Conservation (phyloP, 2,888 invertebrate genomes). For the Orthosia gracilis region DNA sequence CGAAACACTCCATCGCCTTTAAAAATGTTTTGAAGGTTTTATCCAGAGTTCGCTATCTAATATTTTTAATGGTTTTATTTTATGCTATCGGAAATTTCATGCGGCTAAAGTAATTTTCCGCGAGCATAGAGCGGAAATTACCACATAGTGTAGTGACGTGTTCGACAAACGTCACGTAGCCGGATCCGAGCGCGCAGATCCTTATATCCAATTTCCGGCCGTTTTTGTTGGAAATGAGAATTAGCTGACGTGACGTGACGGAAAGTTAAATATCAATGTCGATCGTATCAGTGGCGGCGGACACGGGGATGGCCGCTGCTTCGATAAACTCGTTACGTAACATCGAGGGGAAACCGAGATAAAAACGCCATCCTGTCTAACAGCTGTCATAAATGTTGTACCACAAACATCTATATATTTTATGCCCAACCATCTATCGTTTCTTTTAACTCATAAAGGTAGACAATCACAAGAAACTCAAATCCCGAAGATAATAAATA, state of each 20-base stretch:
- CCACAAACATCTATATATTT: conserved; percentile 63
- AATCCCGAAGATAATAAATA: conserved; percentile 57
- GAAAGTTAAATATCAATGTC: conserved; percentile 87
- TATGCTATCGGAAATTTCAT: conserved; percentile 89
- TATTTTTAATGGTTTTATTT: conserved; percentile 84
- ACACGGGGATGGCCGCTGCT: conserved; percentile 53
- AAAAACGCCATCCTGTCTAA: conserved; percentile 53
- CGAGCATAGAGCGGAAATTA: conserved; percentile 90
- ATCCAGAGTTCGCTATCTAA: conserved; percentile 72
- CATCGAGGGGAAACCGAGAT: conserved; percentile 50
- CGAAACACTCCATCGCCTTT: conserved; percentile 44
- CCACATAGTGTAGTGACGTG: conserved; percentile 91
- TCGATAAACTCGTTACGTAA: conserved; percentile 64
- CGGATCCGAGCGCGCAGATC: conserved; percentile 89
- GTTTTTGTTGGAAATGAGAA: conserved; percentile 90
- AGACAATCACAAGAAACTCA: conserved; percentile 50
- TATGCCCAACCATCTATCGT: conserved; percentile 49
- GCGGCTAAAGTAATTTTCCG: conserved; percentile 91
- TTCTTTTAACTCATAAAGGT: conserved; percentile 61
- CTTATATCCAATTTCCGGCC: conserved; percentile 91
- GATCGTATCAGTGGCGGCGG: conserved; percentile 74
- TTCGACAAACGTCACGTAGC: conserved; percentile 91
- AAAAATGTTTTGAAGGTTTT: conserved; percentile 64
- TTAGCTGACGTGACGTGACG: conserved; percentile 89
- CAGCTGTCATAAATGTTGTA: conserved; percentile 63